Evolutionary conservation across 2,888 invertebrate genomes (phyloP), one percentile per base, ranked within the genome.

Genomic region (Drosophila barbarae): DNA sequence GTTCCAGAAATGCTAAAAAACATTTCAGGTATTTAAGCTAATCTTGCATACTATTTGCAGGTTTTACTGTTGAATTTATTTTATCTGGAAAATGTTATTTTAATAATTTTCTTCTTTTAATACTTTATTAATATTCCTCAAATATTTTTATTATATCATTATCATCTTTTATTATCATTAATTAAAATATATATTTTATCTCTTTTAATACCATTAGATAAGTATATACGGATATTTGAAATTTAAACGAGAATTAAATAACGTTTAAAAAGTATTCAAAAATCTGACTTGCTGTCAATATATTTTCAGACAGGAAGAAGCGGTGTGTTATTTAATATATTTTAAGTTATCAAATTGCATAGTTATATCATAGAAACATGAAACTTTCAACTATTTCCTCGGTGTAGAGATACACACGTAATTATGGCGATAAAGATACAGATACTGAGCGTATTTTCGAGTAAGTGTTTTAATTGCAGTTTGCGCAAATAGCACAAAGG

Each of bases 401-500:
- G 36, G 51, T 63, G 64, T 61, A 50, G 10, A 35, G 52, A 18
- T 54, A 34, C 49, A 51, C 67, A 7, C 54, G 51, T 65, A 69
- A 52, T 38, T 52, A 56, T 50, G 65, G 50, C 28, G 46, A 63
- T 53, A 60, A 21, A 72, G 52, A 64, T 60, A 69, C 39, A 38
- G 60, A 60, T 60, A 63, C 21, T 23, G 55, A 54, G 57, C 39
- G 61, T 42, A 72, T 81, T 76, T 73, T 50, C 72, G 61, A 64
- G 76, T 63, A 73, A 84, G 82, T 79, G 85, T 80, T 83, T 84
- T 82, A 82, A 82, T 82, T 82, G 81, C 83, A 73, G 73, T 72
- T 69, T 69, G 79, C 73, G 79, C 73, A 82, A 81, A 84, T 75
- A 72, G 71, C 71, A 77, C 69, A 79, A 74, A 76, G 82, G 77